phyloP scores from a whole-genome alignment of 1,140 invertebrate genomes.

The Drosophila orena region DNA sequence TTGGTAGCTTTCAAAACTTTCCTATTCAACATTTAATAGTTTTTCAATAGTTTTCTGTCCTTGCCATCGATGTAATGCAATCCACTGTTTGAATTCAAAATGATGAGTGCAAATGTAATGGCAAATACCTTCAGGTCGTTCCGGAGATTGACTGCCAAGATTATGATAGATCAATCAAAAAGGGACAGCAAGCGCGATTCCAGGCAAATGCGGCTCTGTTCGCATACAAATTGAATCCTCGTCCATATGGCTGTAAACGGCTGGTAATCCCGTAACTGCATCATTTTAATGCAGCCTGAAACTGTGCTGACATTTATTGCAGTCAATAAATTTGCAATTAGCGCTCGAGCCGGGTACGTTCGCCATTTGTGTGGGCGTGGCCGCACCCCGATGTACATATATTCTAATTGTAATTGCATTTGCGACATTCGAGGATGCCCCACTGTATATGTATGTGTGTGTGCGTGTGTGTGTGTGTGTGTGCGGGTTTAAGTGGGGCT shows the following conservation, averaged over 20 bases:
- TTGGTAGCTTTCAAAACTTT: too few species aligned
- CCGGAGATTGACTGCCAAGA: constrained; percentile 1
- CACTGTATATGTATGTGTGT: background rate
- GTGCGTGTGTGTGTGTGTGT: constrained; percentile 6
- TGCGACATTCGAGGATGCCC: constrained; percentile 34
- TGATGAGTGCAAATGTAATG: background rate
- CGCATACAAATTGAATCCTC: constrained; percentile 35
- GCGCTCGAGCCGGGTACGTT: constrained; percentile 23
- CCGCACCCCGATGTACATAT: constrained; percentile 34
- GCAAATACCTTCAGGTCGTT: background rate
- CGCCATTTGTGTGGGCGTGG: constrained; percentile 38
- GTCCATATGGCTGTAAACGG: constrained; percentile 22
- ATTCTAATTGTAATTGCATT: constrained; percentile 75
- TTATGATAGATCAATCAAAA: constrained; percentile 17
- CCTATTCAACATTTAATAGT: too few species aligned
- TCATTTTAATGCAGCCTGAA: constrained; percentile 63
- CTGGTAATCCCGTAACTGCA: constrained; percentile 47
- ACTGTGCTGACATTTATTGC: constrained; percentile 71
- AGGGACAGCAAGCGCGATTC: background rate
- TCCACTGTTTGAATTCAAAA: background rate
- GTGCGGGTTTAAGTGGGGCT: constrained; percentile 25
- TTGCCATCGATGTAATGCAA: too few species aligned
- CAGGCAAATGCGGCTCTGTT: background rate
- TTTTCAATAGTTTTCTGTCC: too few species aligned
- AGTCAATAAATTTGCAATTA: constrained; percentile 79